A percentile compares a stretch with the other conserved stretches of the same genome.
Conservation (phyloP, 2,888 invertebrate genomes). For the Chydorus sphaericus region DNA sequence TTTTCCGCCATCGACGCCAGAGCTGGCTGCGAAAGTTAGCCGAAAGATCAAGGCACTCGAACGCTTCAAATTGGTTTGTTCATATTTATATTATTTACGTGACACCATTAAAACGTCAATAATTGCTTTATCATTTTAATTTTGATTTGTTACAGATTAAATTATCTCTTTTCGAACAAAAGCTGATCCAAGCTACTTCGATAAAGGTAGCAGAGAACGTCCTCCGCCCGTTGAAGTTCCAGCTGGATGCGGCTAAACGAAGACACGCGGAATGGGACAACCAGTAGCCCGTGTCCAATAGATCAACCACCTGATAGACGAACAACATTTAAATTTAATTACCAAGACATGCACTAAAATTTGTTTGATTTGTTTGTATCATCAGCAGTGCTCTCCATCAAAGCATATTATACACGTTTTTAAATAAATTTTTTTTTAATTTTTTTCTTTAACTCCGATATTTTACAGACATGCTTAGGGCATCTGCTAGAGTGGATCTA, state of each 20-base stretch:
- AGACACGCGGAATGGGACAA: constrained; percentile 10
- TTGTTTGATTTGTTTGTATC: no score
- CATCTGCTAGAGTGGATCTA: no score
- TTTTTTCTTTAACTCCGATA: no score
- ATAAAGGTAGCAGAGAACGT: constrained; percentile 7
- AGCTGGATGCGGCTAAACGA: constrained; percentile 11
- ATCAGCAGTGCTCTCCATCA: no score
- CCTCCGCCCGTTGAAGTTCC: constrained; percentile 3
- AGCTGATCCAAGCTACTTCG: background rate
- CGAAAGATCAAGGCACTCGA: constrained; percentile 79
- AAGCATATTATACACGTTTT: no score
- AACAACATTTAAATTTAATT: no score
- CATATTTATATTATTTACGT: background rate
- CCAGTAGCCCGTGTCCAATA: no score
- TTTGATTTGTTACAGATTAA: background rate
- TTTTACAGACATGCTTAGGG: no score
- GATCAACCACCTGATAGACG: no score
- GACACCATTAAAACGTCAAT: no score
- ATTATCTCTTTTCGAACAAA: constrained; percentile 8
- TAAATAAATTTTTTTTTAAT: no score
- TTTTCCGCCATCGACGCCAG: constrained; percentile 61
- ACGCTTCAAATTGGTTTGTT: constrained; percentile 54
- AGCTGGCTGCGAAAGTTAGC: constrained; percentile 61
- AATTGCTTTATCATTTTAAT: background rate
- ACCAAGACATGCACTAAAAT: no score